These are phyloP conservation scores for Percopsis transmontana DNA, from an alignment of 2,113 vertebrate genomes.

Conservation along the genomic window DNA sequence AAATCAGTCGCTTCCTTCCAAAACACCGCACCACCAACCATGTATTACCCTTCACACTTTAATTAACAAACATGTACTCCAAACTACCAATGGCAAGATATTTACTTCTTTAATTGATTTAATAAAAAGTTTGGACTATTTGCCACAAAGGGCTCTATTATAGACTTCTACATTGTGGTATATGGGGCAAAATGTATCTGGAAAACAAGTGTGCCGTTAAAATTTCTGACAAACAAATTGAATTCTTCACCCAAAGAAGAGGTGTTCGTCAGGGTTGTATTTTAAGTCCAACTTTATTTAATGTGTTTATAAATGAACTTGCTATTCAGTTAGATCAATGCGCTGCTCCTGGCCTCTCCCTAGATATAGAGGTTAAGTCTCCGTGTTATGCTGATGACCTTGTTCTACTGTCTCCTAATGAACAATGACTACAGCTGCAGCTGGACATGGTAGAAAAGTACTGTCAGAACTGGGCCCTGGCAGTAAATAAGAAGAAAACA, in stretches of 20 bases:
- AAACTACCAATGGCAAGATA: background rate
- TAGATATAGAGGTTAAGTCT: background rate
- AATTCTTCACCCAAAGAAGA: no score
- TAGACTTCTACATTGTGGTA: background rate
- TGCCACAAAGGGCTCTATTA: background rate
- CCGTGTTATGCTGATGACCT: background rate
- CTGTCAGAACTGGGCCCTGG: background rate
- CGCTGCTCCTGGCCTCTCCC: background rate
- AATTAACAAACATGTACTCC: background rate
- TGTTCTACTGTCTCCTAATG: background rate
- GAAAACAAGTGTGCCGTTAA: no score
- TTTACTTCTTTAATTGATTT: background rate
- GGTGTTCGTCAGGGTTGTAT: no score
- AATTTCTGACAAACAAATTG: no score
- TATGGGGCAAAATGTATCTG: background rate
- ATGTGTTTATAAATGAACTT: no score
- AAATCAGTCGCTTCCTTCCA: background rate
- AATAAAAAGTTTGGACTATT: no score
- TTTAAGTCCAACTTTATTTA: no score
- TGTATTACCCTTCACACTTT: conserved; percentile 2
- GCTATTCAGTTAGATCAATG: no score
- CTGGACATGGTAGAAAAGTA: background rate
- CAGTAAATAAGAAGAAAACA: background rate
- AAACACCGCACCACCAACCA: background rate
- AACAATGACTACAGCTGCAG: background rate